Evolutionary conservation across 2,113 vertebrate genomes (phyloP).

Genomic region (Pardalotus punctatus): DNA sequence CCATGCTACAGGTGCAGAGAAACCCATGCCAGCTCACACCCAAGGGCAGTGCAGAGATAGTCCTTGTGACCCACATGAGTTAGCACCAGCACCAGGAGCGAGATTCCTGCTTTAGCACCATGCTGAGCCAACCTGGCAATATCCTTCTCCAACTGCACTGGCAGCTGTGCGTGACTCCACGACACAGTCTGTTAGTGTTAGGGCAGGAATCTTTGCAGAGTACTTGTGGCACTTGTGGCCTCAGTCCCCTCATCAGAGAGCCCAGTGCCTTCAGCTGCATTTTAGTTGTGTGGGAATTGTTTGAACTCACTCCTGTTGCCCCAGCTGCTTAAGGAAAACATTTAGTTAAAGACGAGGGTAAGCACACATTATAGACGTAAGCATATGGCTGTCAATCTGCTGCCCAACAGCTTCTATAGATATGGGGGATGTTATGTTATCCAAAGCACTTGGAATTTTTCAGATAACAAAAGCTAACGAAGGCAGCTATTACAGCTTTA

Average conservation of each 20-base stretch:
- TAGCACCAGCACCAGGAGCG: neutral
- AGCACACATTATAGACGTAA: neutral
- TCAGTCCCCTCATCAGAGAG: neutral
- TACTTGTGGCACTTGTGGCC: neutral
- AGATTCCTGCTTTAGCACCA: neutral
- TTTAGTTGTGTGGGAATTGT: neutral
- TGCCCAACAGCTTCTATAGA: neutral
- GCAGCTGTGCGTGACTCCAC: neutral
- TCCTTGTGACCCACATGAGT: fast-evolving
- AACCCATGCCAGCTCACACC: neutral
- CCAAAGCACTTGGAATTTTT: conserved; percentile 47
- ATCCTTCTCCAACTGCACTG: neutral
- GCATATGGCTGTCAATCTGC: conserved; percentile 24
- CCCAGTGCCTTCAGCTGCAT: neutral
- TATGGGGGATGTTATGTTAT: conserved; percentile 6
- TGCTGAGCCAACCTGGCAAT: neutral
- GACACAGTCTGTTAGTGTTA: neutral
- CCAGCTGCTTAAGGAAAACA: conserved; percentile 21
- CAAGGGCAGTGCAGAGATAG: neutral
- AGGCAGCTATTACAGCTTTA: conserved; percentile 36
- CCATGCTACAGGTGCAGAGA: neutral
- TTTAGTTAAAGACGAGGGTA: neutral
- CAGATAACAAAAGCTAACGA: conserved; percentile 42
- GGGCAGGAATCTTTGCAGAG: neutral
- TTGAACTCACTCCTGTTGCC: neutral